Evolutionary conservation across 2,888 invertebrate species (phyloP).

Genomic region (Polydesmus complanatus): DNA sequence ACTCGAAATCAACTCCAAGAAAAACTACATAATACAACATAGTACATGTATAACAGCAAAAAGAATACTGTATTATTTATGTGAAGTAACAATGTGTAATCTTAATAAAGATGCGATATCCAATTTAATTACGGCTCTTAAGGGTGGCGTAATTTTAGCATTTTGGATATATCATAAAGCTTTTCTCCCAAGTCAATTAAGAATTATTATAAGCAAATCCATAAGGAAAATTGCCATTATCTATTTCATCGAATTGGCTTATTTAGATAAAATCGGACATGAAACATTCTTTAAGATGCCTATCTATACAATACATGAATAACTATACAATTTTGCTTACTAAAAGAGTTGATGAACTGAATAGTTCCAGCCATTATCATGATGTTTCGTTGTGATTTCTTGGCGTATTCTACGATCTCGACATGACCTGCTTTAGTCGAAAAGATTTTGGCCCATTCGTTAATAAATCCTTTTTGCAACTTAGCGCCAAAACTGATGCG

Average conservation of each 20-base stretch:
- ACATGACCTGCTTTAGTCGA: not conserved
- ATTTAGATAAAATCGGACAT: no score
- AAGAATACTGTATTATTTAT: not conserved
- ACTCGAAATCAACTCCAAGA: not conserved
- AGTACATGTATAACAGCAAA: not conserved
- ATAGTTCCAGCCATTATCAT: not conserved
- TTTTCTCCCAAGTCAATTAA: no score
- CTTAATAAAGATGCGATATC: no score
- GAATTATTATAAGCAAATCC: no score
- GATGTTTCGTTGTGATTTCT: not conserved
- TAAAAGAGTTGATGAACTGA: not conserved
- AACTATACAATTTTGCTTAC: not conserved
- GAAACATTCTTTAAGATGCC: no score
- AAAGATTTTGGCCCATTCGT: not conserved
- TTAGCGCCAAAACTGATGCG: not conserved
- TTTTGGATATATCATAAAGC: no score
- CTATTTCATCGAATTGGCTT: no score
- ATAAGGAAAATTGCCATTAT: no score
- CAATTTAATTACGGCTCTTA: no score
- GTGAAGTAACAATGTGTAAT: no score
- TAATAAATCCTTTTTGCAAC: not conserved
- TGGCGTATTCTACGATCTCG: not conserved
- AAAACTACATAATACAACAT: not conserved
- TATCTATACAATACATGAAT: no score
- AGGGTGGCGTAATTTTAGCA: no score